Evolutionary conservation across 1,140 invertebrate genomes (phyloP).

Genomic region (Euglossa dilemma): DNA sequence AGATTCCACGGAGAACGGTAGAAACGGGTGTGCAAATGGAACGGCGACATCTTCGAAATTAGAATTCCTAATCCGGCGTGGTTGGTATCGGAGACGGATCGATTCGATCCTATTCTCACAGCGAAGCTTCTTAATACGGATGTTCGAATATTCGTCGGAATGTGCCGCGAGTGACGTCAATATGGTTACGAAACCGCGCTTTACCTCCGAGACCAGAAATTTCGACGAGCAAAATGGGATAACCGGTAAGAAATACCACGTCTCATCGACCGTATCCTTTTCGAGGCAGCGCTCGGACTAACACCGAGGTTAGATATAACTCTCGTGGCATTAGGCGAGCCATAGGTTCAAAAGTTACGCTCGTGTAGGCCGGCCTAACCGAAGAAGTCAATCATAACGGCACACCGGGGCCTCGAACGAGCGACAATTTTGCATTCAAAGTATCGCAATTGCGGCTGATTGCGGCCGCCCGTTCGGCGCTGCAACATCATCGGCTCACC

Average conservation of each 20-base stretch:
- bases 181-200: not conserved
- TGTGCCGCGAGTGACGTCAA: not conserved
- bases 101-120: not conserved
- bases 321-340: not conserved
- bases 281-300: not conserved
- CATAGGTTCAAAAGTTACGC: slow-evolving; percentile 19
- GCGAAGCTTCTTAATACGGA: not conserved
- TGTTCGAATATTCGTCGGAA: not conserved
- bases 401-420: slow-evolving; percentile 28
- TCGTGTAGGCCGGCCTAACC: slow-evolving; percentile 10
- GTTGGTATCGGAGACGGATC: too few relatives aligned
- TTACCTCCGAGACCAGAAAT: not conserved
- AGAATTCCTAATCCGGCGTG: not conserved
- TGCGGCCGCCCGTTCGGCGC: slow-evolving; percentile 1
- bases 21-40: not conserved
- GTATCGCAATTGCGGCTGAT: slow-evolving; percentile 54
- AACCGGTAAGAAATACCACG: slow-evolving; percentile 12
- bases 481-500: slow-evolving; percentile 33
- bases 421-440: slow-evolving; percentile 51
- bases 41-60: not conserved
- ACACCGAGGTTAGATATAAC: not conserved
- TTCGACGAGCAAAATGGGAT: not conserved
- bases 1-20: not conserved
- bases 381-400: slow-evolving; percentile 52
- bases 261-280: not conserved